Evolutionary conservation across 2,888 invertebrate species (phyloP).

Genomic region (Orchesella flavescens): DNA sequence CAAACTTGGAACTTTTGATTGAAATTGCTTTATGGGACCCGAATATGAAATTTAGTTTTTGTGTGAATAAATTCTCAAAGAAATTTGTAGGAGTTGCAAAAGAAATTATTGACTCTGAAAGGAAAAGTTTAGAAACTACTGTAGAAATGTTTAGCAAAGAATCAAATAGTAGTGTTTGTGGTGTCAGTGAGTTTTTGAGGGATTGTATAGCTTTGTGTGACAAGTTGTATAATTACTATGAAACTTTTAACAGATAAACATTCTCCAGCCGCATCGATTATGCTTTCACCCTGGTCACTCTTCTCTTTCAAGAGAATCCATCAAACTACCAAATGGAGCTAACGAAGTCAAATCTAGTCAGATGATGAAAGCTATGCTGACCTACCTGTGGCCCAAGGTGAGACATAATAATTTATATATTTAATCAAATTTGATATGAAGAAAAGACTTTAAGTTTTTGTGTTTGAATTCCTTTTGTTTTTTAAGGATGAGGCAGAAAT

Average conservation of each 20-base stretch:
- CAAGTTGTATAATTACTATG: constrained; percentile 24
- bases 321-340: constrained; percentile 73
- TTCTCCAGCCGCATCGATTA: constrained; percentile 79
- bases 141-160: constrained; percentile 8
- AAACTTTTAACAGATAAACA: constrained; percentile 44
- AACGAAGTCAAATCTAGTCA: constrained; percentile 81
- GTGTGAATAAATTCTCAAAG: constrained; percentile 11
- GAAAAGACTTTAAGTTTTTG: no score
- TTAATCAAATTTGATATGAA: no score
- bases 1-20: constrained; percentile 64
- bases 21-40: constrained; percentile 61
- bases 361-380: constrained; percentile 90
- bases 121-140: neutral
- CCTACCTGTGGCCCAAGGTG: constrained; percentile 96
- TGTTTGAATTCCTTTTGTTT: constrained; percentile 1
- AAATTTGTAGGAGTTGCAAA: constrained; percentile 31
- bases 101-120: constrained; percentile 41
- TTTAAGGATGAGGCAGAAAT: constrained; percentile 83
- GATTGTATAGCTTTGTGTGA: constrained; percentile 43
- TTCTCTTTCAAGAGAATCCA: constrained; percentile 76
- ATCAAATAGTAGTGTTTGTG: neutral
- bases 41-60: constrained; percentile 34
- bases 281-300: constrained; percentile 94
- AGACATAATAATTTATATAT: constrained; percentile 68
- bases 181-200: constrained; percentile 30